Percentiles rank a stretch among this genome's conserved stretches.
Conservation (phyloP, 2,888 invertebrate species). For the Synergus umbraculus region DNA sequence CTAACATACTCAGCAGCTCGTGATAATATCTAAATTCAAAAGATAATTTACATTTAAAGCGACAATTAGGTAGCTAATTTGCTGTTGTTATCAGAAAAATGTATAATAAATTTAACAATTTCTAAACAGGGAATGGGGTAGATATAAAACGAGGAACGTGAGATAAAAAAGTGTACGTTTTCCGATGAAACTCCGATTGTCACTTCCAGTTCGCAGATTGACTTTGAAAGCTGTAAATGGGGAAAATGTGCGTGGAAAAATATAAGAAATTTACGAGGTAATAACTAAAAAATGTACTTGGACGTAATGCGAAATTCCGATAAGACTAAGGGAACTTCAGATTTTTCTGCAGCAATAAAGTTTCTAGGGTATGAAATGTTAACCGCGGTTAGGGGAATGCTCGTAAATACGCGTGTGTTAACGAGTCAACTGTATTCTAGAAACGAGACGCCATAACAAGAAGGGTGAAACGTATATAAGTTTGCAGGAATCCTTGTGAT, state of each 20-base stretch:
- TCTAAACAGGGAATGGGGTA: no score
- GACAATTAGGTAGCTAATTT: background rate
- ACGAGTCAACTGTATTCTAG: constrained; percentile 25
- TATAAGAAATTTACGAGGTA: background rate
- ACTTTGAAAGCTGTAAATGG: background rate
- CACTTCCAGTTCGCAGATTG: background rate
- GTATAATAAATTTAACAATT: background rate
- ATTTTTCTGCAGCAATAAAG: constrained; percentile 6
- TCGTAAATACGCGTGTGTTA: constrained; percentile 28
- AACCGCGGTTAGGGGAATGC: constrained; percentile 26
- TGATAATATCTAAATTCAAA: background rate
- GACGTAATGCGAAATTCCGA: background rate
- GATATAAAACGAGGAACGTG: no score
- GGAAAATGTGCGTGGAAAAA: background rate
- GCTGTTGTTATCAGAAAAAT: background rate
- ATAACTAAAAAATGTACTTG: constrained; percentile 17
- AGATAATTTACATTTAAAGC: background rate
- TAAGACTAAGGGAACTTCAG: constrained; percentile 5
- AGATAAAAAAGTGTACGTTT: no score
- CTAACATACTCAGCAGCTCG: background rate
- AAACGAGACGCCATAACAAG: constrained; percentile 27
- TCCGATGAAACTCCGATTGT: no score
- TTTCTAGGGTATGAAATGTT: constrained; percentile 27
- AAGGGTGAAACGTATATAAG: constrained; percentile 12
- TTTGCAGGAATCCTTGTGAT: constrained; percentile 28